phyloP scores from a whole-genome alignment of 2,113 vertebrate genomes.

The Pampusana beccarii region DNA sequence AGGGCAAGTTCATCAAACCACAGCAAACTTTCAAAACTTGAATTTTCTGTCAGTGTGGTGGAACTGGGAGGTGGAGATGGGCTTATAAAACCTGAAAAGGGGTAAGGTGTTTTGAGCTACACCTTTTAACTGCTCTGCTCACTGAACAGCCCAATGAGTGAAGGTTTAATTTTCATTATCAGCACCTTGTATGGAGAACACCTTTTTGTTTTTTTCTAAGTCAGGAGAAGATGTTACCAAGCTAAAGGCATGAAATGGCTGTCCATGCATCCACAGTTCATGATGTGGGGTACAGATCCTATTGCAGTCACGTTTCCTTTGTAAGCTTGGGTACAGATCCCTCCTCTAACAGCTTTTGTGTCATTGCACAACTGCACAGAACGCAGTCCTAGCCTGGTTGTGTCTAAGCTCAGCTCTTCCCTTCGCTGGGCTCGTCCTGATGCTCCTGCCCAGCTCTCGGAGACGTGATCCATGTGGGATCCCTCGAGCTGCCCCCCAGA shows the following conservation, averaged over 20 bases:
- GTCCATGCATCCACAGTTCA: background rate
- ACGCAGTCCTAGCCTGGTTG: background rate
- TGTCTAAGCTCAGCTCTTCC: background rate
- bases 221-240: background rate
- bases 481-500: background rate
- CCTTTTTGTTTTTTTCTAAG: background rate
- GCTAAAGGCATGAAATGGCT: background rate
- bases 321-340: background rate
- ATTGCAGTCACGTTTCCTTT: background rate
- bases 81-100: background rate
- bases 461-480: background rate
- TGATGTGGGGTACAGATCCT: background rate
- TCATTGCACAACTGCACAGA: background rate
- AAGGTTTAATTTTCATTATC: background rate
- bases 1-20: background rate
- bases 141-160: background rate
- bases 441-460: background rate
- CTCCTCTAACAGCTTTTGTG: background rate
- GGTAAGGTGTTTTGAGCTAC: background rate
- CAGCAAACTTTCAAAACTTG: background rate
- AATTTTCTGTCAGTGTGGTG: accelerated
- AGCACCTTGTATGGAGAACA: background rate
- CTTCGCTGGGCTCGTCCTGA: accelerated
- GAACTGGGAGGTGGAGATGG: background rate
- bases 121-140: background rate